Conservation (phyloP, 2,888 invertebrate genomes). For the Pegoplata infirma region DNA sequence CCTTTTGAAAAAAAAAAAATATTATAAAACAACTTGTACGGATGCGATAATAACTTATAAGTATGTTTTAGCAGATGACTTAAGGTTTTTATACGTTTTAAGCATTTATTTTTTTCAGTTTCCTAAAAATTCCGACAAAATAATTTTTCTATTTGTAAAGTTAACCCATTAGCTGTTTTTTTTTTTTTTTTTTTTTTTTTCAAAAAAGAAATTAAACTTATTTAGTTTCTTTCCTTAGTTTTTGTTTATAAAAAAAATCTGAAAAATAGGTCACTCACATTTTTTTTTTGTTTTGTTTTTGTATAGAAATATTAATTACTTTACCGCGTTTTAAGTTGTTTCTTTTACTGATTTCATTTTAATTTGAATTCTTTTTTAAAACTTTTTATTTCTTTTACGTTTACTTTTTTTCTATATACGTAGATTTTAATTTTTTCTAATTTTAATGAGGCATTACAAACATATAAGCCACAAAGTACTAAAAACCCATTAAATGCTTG, state of each 20-base stretch:
- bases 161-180: not conserved
- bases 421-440: not conserved
- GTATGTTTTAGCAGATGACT: conserved; percentile 26
- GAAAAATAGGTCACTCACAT: not conserved
- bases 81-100: not conserved
- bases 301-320: not conserved
- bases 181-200: too few relatives aligned
- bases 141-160: not conserved
- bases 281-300: too few relatives aligned
- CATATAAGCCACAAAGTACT: not conserved
- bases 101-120: not conserved
- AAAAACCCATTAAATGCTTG: conserved; percentile 29
- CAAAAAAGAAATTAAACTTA: too few relatives aligned
- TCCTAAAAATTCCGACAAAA: not conserved
- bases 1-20: too few relatives aligned
- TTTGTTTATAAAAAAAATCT: too few relatives aligned
- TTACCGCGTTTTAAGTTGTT: not conserved
- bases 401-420: not conserved
- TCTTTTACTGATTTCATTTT: not conserved
- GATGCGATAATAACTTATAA: conserved; percentile 24
- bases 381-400: not conserved
- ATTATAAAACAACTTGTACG: not conserved
- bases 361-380: not conserved
- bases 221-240: too few relatives aligned
- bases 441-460: not conserved